Evolutionary conservation across 1,140 invertebrate genomes (phyloP).

Genomic region (Cyphomyrmex costatus): DNA sequence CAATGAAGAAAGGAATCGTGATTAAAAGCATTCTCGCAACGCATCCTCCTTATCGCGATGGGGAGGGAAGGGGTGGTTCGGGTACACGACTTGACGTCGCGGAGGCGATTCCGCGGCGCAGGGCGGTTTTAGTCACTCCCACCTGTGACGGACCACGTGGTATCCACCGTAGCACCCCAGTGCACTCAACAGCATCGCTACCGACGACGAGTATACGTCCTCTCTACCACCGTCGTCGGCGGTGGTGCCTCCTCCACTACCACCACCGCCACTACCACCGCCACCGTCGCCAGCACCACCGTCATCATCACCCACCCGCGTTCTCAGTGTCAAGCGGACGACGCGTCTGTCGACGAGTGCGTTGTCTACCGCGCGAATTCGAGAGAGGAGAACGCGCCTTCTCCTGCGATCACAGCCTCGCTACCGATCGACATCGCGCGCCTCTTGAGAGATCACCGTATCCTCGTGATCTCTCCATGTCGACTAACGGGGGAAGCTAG

Average conservation of each 20-base stretch:
- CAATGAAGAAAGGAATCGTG: neutral
- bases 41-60: constrained; percentile 15
- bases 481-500: neutral
- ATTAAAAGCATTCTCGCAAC: neutral
- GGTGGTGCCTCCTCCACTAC: constrained; percentile 49
- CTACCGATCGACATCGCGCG: neutral
- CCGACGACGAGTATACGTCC: constrained; percentile 70
- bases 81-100: constrained; percentile 64
- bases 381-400: neutral
- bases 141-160: constrained; percentile 85
- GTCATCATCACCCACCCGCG: constrained; percentile 54
- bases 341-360: constrained; percentile 64
- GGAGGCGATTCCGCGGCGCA: constrained; percentile 74
- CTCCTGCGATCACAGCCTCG: neutral
- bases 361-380: constrained; percentile 21
- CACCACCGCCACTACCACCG: constrained; percentile 36
- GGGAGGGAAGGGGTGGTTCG: constrained; percentile 58
- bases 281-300: constrained; percentile 35
- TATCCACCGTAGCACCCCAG: constrained; percentile 71
- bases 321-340: constrained; percentile 65
- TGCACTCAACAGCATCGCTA: constrained; percentile 74
- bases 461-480: neutral
- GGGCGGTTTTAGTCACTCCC: constrained; percentile 85
- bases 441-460: constrained; percentile 9
- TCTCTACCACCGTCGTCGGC: constrained; percentile 68